Base-by-base conservation (phyloP, 2,113 vertebrate species). In the Neotoma lepida region DNA sequence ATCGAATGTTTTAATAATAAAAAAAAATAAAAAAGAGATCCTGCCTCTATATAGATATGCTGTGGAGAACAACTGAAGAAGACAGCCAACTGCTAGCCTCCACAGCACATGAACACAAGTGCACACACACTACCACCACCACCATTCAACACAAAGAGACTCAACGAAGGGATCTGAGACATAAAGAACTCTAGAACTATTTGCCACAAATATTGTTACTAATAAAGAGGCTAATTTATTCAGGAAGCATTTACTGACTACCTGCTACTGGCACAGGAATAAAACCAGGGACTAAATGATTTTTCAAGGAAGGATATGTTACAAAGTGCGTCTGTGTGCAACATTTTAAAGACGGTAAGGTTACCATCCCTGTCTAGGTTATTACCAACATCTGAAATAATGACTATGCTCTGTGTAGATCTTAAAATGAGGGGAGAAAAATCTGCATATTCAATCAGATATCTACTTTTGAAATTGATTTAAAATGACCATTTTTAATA, bases 401-500 rank as follows among this genome's bases (percentile, higher is more conserved):
- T 88, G 58, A 86, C 87, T 73, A 61, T 73, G 63, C 61, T 63
- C 82, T 88, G 77, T 44, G 77, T 92, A 92, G 7, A 93, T 93
- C 41, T 93, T 94, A 94, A 95, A 92, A 80, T 2, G 56, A 95
- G 12, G 28, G 0, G 15, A 41, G 17, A 80, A 80, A 81, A 81
- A 81, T 0, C 17, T 85, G 51, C 92, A 85, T 71, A 95, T 94
- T 89, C 20, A 92, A 77, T 1, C 41, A 15, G 12, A 71, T 61
- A 93, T 89, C 56, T n/a, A 81, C 46, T 96, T 87, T 30, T 35
- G 28, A 94, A 87, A 61, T 70, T 90, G 20, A 89, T 26, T 96
- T 73, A 88, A 95, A 88, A 88, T 51, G 28, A 51, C 93, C 86
- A 66, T 28, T 92, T 89, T 88, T 87, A 94, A n/a, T 94, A 91